Conservation (phyloP, 2,888 invertebrate genomes). For the Cyclophora albipunctata region DNA sequence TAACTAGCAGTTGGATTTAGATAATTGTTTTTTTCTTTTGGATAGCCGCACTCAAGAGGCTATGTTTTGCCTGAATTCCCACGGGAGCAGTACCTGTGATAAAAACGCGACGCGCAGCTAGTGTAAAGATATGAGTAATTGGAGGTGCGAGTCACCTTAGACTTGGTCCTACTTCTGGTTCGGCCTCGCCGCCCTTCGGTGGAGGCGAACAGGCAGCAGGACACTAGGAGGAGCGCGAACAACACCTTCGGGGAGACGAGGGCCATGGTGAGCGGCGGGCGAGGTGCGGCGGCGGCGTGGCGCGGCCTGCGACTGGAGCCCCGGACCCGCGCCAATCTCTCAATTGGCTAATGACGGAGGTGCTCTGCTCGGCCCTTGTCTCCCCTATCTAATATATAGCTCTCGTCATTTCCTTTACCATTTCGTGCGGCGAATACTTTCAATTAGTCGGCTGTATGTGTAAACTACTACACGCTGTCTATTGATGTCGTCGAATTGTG, state of each 20-base stretch:
- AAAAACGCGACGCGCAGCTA: too few species aligned
- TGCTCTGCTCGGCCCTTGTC: slow-evolving; percentile 58
- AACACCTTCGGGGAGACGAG: slow-evolving; percentile 33
- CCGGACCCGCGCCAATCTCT: slow-evolving; percentile 42
- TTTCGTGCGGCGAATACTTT: slow-evolving; percentile 34
- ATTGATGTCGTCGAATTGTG: slow-evolving; percentile 7
- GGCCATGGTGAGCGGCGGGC: slow-evolving; percentile 43
- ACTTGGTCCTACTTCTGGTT: slow-evolving; percentile 82
- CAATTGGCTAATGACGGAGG: slow-evolving; percentile 66
- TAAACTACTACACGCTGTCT: slow-evolving; percentile 23
- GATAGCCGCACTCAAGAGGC: too few species aligned
- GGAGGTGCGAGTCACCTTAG: slow-evolving; percentile 71
- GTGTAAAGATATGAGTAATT: too few species aligned
- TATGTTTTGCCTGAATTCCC: too few species aligned
- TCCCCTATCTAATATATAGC: slow-evolving; percentile 52
- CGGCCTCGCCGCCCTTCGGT: slow-evolving; percentile 80
- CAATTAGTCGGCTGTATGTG: slow-evolving; percentile 17
- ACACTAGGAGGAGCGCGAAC: slow-evolving; percentile 33
- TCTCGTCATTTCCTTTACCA: slow-evolving; percentile 54
- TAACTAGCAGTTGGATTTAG: too few species aligned
- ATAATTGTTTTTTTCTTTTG: too few species aligned
- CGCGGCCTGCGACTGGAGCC: slow-evolving; percentile 26
- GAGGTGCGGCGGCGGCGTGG: slow-evolving; percentile 36
- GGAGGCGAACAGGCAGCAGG: slow-evolving; percentile 36
- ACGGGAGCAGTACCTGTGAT: too few species aligned